Evolutionary conservation across 1,140 invertebrate genomes (phyloP).

Genomic region (Asbolus verrucosus): DNA sequence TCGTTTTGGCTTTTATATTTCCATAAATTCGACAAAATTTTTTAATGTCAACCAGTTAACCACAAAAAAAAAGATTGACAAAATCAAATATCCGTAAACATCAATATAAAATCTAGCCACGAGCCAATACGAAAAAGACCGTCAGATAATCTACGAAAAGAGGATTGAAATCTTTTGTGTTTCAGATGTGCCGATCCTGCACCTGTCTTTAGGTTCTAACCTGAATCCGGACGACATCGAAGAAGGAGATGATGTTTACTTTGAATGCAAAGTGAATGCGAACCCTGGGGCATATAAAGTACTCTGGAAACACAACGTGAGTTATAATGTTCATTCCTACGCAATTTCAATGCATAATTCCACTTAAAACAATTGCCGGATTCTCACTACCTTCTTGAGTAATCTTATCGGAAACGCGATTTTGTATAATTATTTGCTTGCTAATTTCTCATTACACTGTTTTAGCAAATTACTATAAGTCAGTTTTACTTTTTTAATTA

Average conservation of each 20-base stretch:
- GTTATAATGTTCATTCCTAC: slow-evolving; percentile 64
- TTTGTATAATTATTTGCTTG: slow-evolving; percentile 40
- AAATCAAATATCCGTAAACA: slow-evolving; percentile 50
- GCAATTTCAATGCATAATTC: slow-evolving; percentile 47
- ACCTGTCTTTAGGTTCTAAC: slow-evolving; percentile 82
- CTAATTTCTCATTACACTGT: slow-evolving; percentile 43
- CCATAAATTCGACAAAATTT: slow-evolving; percentile 3
- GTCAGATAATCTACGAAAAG: slow-evolving; percentile 51
- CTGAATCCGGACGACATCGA: slow-evolving; percentile 89
- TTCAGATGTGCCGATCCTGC: slow-evolving; percentile 81
- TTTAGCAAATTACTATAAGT: slow-evolving; percentile 19
- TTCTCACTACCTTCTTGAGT: slow-evolving; percentile 24
- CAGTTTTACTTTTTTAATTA: slow-evolving; percentile 20
- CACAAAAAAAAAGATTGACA: slow-evolving; percentile 24
- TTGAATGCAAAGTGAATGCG: slow-evolving; percentile 87
- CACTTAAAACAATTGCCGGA: slow-evolving; percentile 25
- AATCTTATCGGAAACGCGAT: slow-evolving; percentile 33
- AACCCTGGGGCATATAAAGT: slow-evolving; percentile 90
- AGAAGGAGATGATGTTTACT: slow-evolving; percentile 91
- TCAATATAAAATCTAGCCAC: slow-evolving; percentile 55
- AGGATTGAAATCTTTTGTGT: slow-evolving; percentile 56
- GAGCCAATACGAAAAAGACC: slow-evolving; percentile 48
- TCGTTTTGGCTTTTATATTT: background rate
- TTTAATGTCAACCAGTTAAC: background rate
- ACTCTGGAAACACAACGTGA: slow-evolving; percentile 92